These are phyloP conservation scores for Rafetus swinhoei DNA, from an alignment of 2,113 vertebrate species.

Conservation along the genomic window DNA sequence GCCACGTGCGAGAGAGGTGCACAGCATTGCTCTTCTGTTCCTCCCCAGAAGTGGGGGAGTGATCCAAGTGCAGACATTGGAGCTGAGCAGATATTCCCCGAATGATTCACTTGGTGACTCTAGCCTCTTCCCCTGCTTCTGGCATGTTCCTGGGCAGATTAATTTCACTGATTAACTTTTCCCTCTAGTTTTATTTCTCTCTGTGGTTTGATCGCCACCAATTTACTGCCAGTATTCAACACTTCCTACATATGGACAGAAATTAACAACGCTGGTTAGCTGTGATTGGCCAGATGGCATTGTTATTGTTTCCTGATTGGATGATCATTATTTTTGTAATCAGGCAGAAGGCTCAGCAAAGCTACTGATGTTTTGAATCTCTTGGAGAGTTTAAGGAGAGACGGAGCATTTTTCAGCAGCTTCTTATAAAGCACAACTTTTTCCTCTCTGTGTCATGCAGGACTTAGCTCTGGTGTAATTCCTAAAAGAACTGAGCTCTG, in stretches of 20 bases:
- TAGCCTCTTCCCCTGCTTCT: background rate
- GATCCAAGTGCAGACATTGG: background rate
- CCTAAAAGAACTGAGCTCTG: background rate
- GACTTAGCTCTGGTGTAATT: background rate
- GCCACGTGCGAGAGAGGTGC: background rate
- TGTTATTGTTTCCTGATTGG: background rate
- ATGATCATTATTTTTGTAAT: background rate
- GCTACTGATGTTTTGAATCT: background rate
- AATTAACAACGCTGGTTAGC: background rate
- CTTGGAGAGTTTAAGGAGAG: background rate
- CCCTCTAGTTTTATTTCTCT: background rate
- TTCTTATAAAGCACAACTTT: background rate
- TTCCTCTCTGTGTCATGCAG: background rate
- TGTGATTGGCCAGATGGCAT: background rate
- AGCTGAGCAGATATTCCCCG: background rate
- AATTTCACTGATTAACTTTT: background rate
- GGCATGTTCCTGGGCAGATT: background rate
- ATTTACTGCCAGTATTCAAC: background rate
- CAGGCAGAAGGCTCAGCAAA: background rate
- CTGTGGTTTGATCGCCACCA: background rate
- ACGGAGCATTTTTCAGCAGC: background rate
- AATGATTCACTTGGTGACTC: background rate
- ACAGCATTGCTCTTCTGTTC: background rate
- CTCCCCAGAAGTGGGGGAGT: background rate
- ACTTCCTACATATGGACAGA: background rate